Evolutionary conservation across 2,888 invertebrate genomes (phyloP).

Genomic region (Plebejus argus): DNA sequence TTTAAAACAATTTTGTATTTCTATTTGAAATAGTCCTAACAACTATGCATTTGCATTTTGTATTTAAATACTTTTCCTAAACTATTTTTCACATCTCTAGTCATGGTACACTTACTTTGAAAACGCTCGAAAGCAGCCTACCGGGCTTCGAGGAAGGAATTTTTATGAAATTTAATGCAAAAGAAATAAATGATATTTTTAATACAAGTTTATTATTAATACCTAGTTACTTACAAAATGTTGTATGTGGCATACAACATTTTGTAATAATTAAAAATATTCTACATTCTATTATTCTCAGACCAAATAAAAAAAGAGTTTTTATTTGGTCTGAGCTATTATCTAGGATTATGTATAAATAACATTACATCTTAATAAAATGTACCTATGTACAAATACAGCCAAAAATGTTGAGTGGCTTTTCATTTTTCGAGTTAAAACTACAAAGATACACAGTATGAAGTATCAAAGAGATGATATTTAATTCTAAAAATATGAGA

Average conservation of each 20-base stretch:
- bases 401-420: not conserved
- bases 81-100: too few species aligned
- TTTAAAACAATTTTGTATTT: too few species aligned
- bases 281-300: conserved; percentile 15
- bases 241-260: too few species aligned
- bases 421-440: not conserved
- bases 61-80: too few species aligned
- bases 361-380: not conserved
- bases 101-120: too few species aligned
- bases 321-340: too few species aligned
- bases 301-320: too few species aligned
- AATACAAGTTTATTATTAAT: not conserved
- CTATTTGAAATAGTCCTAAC: too few species aligned
- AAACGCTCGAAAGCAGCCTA: too few species aligned
- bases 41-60: too few species aligned
- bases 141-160: too few species aligned
- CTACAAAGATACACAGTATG: not conserved
- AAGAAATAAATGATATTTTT: not conserved
- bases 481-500: not conserved
- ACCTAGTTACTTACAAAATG: not conserved
- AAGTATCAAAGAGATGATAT: not conserved
- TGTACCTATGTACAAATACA: not conserved
- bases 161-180: too few species aligned
- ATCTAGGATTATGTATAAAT: not conserved
- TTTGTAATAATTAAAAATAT: not conserved